Conservation (phyloP, 2,797 vertebrate species). For the Hyperoplus lanceolatus region DNA sequence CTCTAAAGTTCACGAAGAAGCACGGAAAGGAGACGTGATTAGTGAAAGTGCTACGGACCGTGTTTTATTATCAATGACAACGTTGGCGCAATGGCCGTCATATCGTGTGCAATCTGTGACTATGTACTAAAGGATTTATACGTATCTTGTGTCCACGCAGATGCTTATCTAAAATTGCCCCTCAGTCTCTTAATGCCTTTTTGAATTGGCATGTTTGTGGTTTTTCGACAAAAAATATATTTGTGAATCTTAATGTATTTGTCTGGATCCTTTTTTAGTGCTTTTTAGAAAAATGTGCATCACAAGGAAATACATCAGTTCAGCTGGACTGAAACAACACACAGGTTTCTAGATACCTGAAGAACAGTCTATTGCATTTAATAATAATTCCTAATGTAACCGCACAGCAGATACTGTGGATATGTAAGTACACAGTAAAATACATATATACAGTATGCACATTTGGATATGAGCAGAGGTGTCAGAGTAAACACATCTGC, state of each 20-base stretch:
- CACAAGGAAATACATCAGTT: neutral
- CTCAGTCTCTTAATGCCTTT: slow-evolving; percentile 12
- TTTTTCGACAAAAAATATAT: slow-evolving; percentile 16
- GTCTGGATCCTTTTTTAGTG: neutral
- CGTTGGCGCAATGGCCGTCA: slow-evolving; percentile 24
- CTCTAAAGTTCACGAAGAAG: slow-evolving; percentile 48
- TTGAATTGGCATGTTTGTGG: slow-evolving; percentile 3
- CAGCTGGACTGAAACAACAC: slow-evolving; percentile 7
- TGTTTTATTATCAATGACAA: slow-evolving; percentile 52
- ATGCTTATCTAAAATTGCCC: slow-evolving; percentile 15
- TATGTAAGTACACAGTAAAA: neutral
- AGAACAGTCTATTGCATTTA: neutral
- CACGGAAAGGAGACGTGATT: slow-evolving; percentile 36
- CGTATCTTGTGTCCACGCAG: slow-evolving; percentile 12
- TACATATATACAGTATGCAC: neutral
- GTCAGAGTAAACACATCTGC: slow-evolving; percentile 8
- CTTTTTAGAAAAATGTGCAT: neutral
- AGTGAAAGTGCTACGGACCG: slow-evolving; percentile 30
- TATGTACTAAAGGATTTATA: slow-evolving; percentile 27
- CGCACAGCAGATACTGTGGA: neutral
- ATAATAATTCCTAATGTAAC: slow-evolving; percentile 4
- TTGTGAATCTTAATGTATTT: slow-evolving; percentile 31
- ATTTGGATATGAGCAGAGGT: neutral
- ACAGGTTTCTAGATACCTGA: neutral
- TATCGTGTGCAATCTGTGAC: slow-evolving; percentile 12